Evolutionary conservation across 2,888 invertebrate genomes (phyloP).

Genomic region (Drosophila setosimentum): DNA sequence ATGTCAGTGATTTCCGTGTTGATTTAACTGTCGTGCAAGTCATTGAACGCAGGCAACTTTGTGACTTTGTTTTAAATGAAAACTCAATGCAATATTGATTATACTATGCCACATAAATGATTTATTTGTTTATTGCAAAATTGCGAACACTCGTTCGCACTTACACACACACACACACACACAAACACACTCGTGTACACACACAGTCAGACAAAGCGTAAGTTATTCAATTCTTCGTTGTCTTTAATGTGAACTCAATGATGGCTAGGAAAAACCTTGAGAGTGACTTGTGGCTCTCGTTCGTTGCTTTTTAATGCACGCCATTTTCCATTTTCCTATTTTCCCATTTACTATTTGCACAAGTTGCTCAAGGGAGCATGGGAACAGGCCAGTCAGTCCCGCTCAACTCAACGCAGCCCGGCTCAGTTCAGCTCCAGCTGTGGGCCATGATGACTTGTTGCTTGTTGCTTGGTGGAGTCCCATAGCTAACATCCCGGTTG

Average conservation of each 20-base stretch:
- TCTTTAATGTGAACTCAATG: conserved; percentile 46
- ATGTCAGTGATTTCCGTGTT: conserved; percentile 65
- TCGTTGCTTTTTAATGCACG: conserved; percentile 50
- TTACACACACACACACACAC: background rate
- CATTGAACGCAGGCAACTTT: conserved; percentile 67
- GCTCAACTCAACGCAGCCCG: background rate
- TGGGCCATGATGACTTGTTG: conserved; percentile 74
- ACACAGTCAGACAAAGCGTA: conserved; percentile 60
- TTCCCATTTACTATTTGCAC: conserved; percentile 66
- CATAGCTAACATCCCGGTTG: conserved; percentile 7
- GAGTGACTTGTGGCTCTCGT: conserved; percentile 27
- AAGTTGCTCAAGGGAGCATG: conserved; percentile 48
- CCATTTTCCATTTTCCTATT: conserved; percentile 54
- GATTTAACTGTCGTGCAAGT: conserved; percentile 76
- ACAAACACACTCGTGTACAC: conserved; percentile 1
- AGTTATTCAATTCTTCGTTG: conserved; percentile 71
- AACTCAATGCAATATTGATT: conserved; percentile 42
- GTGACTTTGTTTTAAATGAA: conserved; percentile 59
- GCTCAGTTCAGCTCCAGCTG: conserved; percentile 38
- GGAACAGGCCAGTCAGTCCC: conserved; percentile 19
- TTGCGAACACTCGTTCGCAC: background rate
- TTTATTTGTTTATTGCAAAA: conserved; percentile 79
- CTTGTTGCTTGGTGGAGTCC: conserved; percentile 35
- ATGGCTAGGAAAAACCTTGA: conserved; percentile 60
- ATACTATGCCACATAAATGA: conserved; percentile 61